Percentiles rank a stretch among this genome's conserved stretches.
phyloP scores from a whole-genome alignment of 2,797 vertebrate genomes.

The Etheostoma perlongum region DNA sequence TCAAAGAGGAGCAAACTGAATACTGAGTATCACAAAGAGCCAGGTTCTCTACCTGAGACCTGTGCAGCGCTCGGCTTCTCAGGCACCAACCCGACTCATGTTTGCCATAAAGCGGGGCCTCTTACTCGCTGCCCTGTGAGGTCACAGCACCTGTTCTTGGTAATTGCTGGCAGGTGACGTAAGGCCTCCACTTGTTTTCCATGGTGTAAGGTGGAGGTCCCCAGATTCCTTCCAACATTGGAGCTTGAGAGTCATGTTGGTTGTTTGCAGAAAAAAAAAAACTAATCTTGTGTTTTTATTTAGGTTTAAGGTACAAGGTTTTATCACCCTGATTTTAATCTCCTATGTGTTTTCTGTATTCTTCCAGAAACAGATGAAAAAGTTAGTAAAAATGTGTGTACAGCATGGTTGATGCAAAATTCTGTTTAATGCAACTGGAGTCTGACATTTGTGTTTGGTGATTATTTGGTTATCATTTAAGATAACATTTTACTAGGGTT shows the following conservation, averaged over 20 bases:
- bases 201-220: slow-evolving; percentile 58
- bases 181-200: slow-evolving; percentile 68
- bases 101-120: slow-evolving; percentile 56
- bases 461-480: not conserved
- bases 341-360: not conserved
- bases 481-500: not conserved
- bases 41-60: slow-evolving; percentile 47
- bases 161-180: slow-evolving; percentile 71
- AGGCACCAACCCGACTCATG: slow-evolving; percentile 38
- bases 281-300: not conserved
- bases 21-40: slow-evolving; percentile 46
- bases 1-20: slow-evolving; percentile 30
- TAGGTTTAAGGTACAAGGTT: not conserved
- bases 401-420: no score
- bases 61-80: slow-evolving; percentile 2
- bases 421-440: no score
- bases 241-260: slow-evolving; percentile 27
- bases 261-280: slow-evolving; percentile 40
- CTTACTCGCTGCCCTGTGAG: slow-evolving; percentile 67
- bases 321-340: not conserved
- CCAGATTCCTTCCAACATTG: not conserved
- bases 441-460: not conserved
- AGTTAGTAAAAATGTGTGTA: no score
- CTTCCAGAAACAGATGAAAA: not conserved
- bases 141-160: slow-evolving; percentile 77